These are phyloP conservation scores for Acromyrmex charruanus DNA, from an alignment of 1,140 invertebrate species.

Conservation along the genomic window DNA sequence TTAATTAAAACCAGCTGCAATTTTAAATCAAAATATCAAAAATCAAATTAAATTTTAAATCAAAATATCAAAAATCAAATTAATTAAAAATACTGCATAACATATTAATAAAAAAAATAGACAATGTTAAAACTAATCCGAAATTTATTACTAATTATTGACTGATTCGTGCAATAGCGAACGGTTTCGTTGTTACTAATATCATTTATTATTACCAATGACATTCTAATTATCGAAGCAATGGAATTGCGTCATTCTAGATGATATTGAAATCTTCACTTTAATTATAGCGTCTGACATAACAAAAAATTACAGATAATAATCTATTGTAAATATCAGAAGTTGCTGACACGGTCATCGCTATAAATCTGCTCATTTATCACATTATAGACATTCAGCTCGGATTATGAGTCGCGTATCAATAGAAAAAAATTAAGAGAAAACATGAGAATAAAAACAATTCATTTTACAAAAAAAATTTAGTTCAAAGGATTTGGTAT, in stretches of 20 bases:
- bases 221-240: not conserved
- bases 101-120: not conserved
- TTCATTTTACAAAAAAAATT: slow-evolving; percentile 17
- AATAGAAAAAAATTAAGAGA: not conserved
- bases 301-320: slow-evolving; percentile 43
- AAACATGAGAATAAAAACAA: not conserved
- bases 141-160: slow-evolving; percentile 1
- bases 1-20: not conserved
- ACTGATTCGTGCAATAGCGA: slow-evolving; percentile 2
- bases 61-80: not conserved
- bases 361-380: slow-evolving; percentile 22
- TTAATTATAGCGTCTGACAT: not conserved
- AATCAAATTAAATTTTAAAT: not conserved
- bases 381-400: slow-evolving; percentile 15
- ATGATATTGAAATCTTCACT: not conserved
- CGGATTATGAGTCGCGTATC: slow-evolving; percentile 6
- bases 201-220: slow-evolving; percentile 7
- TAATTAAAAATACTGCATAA: not conserved
- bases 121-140: not conserved
- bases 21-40: not conserved
- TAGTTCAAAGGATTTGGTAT: slow-evolving; percentile 22
- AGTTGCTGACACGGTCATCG: slow-evolving; percentile 16
- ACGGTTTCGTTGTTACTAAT: slow-evolving; percentile 28
- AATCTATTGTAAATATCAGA: slow-evolving; percentile 60
- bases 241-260: slow-evolving; percentile 37